Evolutionary conservation across 1,140 invertebrate genomes (phyloP).

Genomic region (Bombus confusus): DNA sequence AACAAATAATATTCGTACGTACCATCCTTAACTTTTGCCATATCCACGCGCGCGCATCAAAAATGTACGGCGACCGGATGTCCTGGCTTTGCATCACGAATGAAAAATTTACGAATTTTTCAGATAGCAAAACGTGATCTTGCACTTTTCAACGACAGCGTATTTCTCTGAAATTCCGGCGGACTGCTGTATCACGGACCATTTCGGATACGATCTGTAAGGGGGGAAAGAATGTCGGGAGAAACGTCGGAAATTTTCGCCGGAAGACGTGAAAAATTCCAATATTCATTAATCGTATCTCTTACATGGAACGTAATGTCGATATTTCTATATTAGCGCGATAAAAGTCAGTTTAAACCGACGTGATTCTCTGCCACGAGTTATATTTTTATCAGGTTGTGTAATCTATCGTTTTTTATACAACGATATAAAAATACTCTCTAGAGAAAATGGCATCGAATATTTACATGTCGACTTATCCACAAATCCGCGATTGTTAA

Average conservation of each 20-base stretch:
- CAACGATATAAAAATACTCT: background rate
- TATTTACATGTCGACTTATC: background rate
- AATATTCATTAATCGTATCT: background rate
- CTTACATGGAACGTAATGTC: background rate
- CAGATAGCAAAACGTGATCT: slow-evolving; percentile 3
- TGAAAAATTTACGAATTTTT: slow-evolving; percentile 40
- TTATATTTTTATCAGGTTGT: background rate
- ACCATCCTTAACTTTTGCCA: background rate
- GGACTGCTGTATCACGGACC: background rate
- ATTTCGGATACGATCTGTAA: background rate
- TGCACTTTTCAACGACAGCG: background rate
- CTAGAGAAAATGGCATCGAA: background rate
- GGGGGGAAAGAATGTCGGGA: background rate
- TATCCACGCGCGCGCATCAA: background rate
- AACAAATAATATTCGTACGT: slow-evolving; percentile 5
- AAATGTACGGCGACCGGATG: background rate
- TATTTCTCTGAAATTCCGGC: background rate
- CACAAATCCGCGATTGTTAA: background rate
- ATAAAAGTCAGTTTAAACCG: background rate
- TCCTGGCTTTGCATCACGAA: background rate
- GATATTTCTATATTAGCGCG: background rate
- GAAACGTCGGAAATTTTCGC: background rate
- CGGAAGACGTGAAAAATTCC: background rate
- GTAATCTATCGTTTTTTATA: background rate
- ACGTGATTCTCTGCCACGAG: background rate